A percentile compares a stretch with the other conserved stretches of the same genome.
Conservation (phyloP, 1,140 invertebrate species). For the Hylaeus volcanicus region DNA sequence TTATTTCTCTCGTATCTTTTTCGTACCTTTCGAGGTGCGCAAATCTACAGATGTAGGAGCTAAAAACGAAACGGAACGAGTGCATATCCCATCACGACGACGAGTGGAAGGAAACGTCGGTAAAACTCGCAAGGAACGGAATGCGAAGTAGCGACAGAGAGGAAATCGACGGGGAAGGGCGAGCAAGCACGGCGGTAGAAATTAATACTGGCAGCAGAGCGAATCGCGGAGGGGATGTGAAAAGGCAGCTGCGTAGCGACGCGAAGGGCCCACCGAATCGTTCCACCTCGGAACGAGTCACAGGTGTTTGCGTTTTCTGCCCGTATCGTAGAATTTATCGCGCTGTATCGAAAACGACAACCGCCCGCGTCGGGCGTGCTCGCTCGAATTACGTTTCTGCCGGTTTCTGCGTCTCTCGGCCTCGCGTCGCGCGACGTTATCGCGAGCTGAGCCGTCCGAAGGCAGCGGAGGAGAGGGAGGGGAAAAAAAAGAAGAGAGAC, state of each 20-base stretch:
- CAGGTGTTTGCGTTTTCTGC: conserved; percentile 65
- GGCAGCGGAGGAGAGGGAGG: too few relatives aligned
- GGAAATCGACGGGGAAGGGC: neutral
- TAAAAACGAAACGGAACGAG: too few relatives aligned
- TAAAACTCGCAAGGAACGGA: neutral
- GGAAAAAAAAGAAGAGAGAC: too few relatives aligned
- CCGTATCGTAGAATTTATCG: neutral
- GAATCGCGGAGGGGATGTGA: conserved; percentile 56
- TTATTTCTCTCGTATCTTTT: too few relatives aligned
- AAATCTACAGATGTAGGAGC: too few relatives aligned
- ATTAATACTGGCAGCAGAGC: conserved; percentile 40
- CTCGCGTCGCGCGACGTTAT: too few relatives aligned
- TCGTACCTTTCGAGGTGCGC: too few relatives aligned
- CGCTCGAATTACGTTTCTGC: too few relatives aligned
- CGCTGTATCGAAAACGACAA: neutral
- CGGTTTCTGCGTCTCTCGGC: neutral
- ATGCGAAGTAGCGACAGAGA: neutral
- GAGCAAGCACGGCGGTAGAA: conserved; percentile 15
- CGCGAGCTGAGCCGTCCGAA: neutral
- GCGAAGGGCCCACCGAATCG: conserved; percentile 68
- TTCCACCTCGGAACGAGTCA: conserved; percentile 58
- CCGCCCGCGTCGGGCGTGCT: too few relatives aligned
- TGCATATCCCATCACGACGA: too few relatives aligned
- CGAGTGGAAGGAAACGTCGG: too few relatives aligned
- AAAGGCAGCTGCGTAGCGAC: conserved; percentile 76